Evolutionary conservation across 2,797 vertebrate genomes (phyloP).

Genomic region (Tragopan temminckii): DNA sequence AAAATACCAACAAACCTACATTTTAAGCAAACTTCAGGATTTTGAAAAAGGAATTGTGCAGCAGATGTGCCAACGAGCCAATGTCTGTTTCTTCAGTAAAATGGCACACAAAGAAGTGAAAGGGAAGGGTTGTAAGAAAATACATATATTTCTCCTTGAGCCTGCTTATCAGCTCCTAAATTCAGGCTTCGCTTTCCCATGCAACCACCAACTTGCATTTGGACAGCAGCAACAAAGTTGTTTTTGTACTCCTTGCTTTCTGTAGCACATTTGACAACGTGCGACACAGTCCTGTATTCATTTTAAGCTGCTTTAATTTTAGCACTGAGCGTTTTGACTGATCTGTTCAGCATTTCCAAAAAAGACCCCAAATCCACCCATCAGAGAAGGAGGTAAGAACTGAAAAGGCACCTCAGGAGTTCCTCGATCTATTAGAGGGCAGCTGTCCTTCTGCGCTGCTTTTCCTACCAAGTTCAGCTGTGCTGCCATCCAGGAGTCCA

Average conservation of each 20-base stretch:
- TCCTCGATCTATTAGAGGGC: neutral
- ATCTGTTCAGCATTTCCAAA: neutral
- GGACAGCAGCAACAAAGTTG: neutral
- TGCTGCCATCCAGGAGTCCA: neutral
- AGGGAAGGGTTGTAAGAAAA: neutral
- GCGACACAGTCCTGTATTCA: constrained; percentile 17
- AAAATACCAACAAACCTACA: constrained; percentile 1
- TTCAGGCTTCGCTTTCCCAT: neutral
- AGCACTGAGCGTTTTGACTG: neutral
- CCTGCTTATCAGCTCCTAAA: neutral
- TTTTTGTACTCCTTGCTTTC: neutral
- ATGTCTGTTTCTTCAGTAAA: constrained; percentile 13
- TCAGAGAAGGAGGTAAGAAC: neutral
- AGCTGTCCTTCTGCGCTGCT: neutral
- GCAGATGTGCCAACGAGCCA: neutral
- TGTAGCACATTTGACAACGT: neutral
- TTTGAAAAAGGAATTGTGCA: constrained; percentile 1
- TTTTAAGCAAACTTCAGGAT: constrained; percentile 26
- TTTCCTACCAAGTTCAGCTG: neutral
- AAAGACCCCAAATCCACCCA: neutral
- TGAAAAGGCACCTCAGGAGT: neutral
- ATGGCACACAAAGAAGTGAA: neutral
- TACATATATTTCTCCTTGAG: neutral
- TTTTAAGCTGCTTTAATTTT: constrained; percentile 39
- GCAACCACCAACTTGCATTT: neutral